Evolutionary conservation across 2,113 vertebrate species (phyloP).

Genomic region (Stegastes partitus): DNA sequence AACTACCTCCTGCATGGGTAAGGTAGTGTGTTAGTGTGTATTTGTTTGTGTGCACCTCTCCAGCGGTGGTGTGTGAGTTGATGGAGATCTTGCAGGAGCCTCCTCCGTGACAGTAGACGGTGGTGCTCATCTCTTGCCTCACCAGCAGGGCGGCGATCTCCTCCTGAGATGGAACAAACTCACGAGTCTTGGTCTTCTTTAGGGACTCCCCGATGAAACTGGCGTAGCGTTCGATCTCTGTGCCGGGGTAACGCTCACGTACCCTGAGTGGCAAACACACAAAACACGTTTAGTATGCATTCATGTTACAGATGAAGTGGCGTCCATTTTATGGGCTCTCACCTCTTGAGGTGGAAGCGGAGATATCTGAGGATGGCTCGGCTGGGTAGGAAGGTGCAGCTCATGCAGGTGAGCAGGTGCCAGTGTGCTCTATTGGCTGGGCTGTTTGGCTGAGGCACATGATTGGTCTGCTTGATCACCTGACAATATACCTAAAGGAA

Average conservation of each 20-base stretch:
- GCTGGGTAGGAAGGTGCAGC: constrained; percentile 93
- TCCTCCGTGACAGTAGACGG: constrained; percentile 94
- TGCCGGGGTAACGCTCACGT: constrained; percentile 88
- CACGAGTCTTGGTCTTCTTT: constrained; percentile 92
- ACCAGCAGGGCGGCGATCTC: constrained; percentile 92
- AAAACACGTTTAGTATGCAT: background rate
- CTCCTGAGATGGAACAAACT: constrained; percentile 94
- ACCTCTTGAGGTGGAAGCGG: constrained; percentile 94
- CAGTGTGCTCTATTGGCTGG: constrained; percentile 91
- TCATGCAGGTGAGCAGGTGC: constrained; percentile 94
- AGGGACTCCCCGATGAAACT: constrained; percentile 91
- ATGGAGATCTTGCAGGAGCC: constrained; percentile 97
- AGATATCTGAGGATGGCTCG: constrained; percentile 93
- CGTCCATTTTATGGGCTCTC: background rate
- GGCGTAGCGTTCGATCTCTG: constrained; percentile 91
- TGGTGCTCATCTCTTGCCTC: constrained; percentile 93
- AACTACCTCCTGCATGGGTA: too few species aligned
- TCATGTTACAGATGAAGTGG: background rate
- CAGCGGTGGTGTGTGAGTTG: constrained; percentile 94
- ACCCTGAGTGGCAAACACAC: constrained; percentile 80
- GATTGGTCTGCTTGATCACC: constrained; percentile 95
- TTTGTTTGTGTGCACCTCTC: constrained; percentile 84
- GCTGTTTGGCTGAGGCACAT: constrained; percentile 92
- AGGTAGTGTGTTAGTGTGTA: background rate
- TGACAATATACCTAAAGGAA: constrained; percentile 89